Evolutionary conservation across 2,888 invertebrate genomes (phyloP).

Genomic region (Yponomeuta cagnagella): DNA sequence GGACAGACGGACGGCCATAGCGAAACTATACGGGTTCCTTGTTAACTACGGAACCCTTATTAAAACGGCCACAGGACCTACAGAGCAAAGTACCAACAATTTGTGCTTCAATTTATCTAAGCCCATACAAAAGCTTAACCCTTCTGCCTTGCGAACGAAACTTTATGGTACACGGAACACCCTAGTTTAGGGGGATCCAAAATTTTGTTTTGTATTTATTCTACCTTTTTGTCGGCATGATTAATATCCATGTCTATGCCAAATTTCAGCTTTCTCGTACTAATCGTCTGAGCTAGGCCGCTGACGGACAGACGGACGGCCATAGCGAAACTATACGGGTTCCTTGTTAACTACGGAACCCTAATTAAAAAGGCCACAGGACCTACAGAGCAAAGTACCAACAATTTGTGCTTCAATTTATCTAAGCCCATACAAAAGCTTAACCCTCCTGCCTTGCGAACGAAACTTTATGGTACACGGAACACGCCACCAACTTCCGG

Average conservation of each 20-base stretch:
- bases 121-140: background rate
- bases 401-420: background rate
- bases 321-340: too few species aligned
- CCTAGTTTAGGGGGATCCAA: too few species aligned
- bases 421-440: background rate
- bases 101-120: background rate
- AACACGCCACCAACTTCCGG: conserved; percentile 9
- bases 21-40: too few species aligned
- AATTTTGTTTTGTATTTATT: too few species aligned
- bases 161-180: conserved; percentile 6
- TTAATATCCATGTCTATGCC: too few species aligned
- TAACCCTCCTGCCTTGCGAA: background rate
- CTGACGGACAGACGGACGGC: too few species aligned
- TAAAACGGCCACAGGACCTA: background rate
- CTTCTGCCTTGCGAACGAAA: background rate
- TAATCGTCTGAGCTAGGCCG: too few species aligned
- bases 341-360: too few species aligned
- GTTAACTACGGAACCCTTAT: too few species aligned
- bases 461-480: conserved; percentile 5
- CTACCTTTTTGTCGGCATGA: too few species aligned
- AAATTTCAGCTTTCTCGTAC: too few species aligned
- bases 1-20: too few species aligned
- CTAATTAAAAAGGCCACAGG: background rate
- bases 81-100: background rate
- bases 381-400: background rate